phyloP scores from a whole-genome alignment of 2,888 invertebrate genomes.

The Chrysolina americana region DNA sequence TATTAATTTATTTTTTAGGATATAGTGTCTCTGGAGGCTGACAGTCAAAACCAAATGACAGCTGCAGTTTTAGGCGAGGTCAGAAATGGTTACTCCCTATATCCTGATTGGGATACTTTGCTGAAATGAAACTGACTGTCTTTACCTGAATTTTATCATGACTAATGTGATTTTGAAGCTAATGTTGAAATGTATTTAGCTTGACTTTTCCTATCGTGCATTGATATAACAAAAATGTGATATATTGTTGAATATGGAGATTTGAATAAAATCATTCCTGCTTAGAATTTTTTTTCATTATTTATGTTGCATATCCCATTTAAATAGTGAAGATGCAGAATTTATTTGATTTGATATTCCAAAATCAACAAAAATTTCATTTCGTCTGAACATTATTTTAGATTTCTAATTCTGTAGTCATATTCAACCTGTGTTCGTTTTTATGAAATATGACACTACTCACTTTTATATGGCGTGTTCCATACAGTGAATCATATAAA shows the following conservation, averaged over 20 bases:
- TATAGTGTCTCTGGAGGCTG: conserved; percentile 50
- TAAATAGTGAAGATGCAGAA: no score
- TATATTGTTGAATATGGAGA: conserved; percentile 28
- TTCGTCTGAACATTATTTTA: no score
- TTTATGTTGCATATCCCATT: no score
- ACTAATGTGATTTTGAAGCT: conserved; percentile 14
- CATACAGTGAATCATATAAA: no score
- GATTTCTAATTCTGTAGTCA: no score
- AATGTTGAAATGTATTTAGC: conserved; percentile 29
- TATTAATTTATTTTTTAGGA: conserved; percentile 50
- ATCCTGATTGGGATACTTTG: conserved; percentile 59
- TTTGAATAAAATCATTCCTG: conserved; percentile 39
- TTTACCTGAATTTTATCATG: conserved; percentile 8
- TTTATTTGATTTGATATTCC: no score
- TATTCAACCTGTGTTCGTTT: no score
- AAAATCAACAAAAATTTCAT: no score
- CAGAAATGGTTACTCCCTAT: conserved; percentile 59
- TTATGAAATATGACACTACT: no score
- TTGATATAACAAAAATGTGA: conserved; percentile 36
- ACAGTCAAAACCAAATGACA: conserved; percentile 48
- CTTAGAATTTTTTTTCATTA: conserved; percentile 12
- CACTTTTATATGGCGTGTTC: no score
- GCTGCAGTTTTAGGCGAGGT: conserved; percentile 60
- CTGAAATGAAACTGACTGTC: conserved; percentile 34
- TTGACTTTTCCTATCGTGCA: conserved; percentile 14